These are phyloP conservation scores for Pseudolaguvia tuberculata DNA, from an alignment of 2,113 vertebrate genomes.

Conservation along the genomic window DNA sequence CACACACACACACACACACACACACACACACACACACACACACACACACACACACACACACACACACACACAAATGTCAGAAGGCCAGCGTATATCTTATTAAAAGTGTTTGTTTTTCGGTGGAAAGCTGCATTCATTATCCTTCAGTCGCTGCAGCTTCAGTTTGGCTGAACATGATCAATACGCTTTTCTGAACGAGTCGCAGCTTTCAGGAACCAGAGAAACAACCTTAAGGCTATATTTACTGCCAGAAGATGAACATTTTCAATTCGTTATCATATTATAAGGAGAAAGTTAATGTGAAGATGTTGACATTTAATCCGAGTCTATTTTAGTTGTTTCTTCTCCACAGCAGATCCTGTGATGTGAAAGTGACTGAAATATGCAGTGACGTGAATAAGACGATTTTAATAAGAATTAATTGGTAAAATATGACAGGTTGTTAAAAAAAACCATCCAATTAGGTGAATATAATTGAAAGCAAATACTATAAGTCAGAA, in stretches of 20 bases:
- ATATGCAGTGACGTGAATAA: not conserved
- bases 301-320: constrained; percentile 1
- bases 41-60: constrained; percentile 20
- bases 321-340: not conserved
- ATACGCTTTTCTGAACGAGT: constrained; percentile 43
- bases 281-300: not conserved
- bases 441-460: not conserved
- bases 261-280: not conserved
- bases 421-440: not conserved
- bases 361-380: not conserved
- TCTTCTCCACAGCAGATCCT: not conserved
- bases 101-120: constrained; percentile 59
- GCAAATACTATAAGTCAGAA: no score
- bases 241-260: not conserved
- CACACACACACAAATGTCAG: constrained; percentile 55
- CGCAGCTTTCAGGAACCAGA: constrained; percentile 3
- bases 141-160: constrained; percentile 53
- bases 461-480: no score
- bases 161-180: constrained; percentile 49
- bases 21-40: no score
- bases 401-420: not conserved
- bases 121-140: constrained; percentile 66
- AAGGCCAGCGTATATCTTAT: constrained; percentile 62
- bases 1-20: no score
- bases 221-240: constrained; percentile 5